Evolutionary conservation across 2,888 invertebrate genomes (phyloP).

Genomic region (Lycocerus yunnanus): DNA sequence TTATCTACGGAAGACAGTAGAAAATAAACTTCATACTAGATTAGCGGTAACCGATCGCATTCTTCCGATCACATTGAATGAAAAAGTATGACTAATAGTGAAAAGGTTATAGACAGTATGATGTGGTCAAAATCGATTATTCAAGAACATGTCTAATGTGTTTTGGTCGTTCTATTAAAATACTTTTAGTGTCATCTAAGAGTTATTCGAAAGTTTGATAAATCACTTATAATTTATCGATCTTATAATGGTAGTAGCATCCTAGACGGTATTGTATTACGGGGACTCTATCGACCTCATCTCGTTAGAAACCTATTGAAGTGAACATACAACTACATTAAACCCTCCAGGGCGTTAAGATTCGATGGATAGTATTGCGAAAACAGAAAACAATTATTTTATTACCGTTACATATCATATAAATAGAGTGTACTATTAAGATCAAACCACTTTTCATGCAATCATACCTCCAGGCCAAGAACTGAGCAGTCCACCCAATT

Average conservation of each 20-base stretch:
- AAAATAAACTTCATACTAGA: background rate
- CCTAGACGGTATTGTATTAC: constrained; percentile 4
- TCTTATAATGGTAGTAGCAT: background rate
- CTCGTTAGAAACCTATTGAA: constrained; percentile 7
- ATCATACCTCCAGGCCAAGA: background rate
- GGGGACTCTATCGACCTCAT: constrained; percentile 2
- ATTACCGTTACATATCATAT: background rate
- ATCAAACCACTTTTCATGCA: background rate
- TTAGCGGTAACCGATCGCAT: background rate
- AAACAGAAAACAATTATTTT: constrained; percentile 3
- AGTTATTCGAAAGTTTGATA: background rate
- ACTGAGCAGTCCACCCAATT: background rate
- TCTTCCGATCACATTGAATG: background rate
- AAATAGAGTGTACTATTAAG: background rate
- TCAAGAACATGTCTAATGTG: background rate
- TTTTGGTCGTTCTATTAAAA: background rate
- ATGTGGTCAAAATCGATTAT: background rate
- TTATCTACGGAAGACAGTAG: background rate
- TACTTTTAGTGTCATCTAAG: background rate
- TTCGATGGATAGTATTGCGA: constrained; percentile 1
- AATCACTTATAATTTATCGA: background rate
- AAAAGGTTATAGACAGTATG: background rate
- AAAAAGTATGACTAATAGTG: background rate
- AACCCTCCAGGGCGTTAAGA: background rate
- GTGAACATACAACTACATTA: background rate